Conservation (phyloP, 2,888 invertebrate species). For the Barypeithes pellucidus region DNA sequence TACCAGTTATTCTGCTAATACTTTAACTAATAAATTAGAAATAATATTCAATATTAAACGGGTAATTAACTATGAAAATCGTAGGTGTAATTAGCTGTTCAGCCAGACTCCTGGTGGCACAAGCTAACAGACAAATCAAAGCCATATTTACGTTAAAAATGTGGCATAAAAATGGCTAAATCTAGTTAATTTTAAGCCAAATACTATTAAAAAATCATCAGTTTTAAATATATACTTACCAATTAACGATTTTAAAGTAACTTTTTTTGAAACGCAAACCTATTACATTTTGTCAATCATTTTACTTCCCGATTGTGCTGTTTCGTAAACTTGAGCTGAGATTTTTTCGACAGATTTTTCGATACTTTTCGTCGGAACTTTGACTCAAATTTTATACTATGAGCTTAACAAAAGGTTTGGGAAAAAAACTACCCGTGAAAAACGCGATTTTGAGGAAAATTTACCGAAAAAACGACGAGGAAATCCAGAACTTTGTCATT, state of each 20-base stretch:
- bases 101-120: constrained; percentile 32
- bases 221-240: constrained; percentile 33
- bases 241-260: constrained; percentile 43
- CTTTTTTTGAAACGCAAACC: constrained; percentile 51
- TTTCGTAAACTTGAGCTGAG: constrained; percentile 50
- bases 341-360: constrained; percentile 43
- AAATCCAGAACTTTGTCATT: constrained; percentile 56
- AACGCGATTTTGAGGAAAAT: constrained; percentile 43
- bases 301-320: constrained; percentile 54
- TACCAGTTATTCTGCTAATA: constrained; percentile 15
- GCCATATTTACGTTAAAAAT: constrained; percentile 43
- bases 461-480: constrained; percentile 46
- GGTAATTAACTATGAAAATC: constrained; percentile 18
- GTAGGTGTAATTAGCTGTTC: constrained; percentile 28
- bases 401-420: background rate
- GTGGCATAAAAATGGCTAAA: constrained; percentile 12
- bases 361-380: constrained; percentile 23
- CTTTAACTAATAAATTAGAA: background rate
- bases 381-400: constrained; percentile 4
- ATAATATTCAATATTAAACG: background rate
- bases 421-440: constrained; percentile 23
- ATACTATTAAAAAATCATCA: constrained; percentile 17
- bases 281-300: constrained; percentile 57
- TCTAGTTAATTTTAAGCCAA: background rate
- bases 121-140: constrained; percentile 48